Evolutionary conservation across 2,797 vertebrate species (phyloP).

Genomic region (Silurus aristotelis): DNA sequence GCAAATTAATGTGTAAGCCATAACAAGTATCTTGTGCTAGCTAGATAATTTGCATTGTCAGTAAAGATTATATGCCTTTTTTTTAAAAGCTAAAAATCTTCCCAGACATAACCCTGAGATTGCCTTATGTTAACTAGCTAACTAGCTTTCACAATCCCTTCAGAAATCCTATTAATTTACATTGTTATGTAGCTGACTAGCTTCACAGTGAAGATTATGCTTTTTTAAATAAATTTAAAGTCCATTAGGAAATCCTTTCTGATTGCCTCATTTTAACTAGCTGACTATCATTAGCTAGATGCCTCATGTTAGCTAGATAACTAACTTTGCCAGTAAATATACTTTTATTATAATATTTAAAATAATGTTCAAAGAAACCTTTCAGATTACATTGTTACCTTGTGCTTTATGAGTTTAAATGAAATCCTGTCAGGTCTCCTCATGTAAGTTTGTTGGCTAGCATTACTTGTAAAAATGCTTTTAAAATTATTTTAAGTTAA

Average conservation of each 20-base stretch:
- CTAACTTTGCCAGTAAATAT: neutral
- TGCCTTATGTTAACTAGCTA: neutral
- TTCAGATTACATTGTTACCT: too few relatives aligned
- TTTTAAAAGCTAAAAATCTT: neutral
- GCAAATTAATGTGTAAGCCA: neutral
- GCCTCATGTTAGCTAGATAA: neutral
- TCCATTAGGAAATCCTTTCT: neutral
- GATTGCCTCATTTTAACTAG: neutral
- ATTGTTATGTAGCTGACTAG: neutral
- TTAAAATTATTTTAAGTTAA: too few relatives aligned
- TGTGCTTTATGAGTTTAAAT: too few relatives aligned
- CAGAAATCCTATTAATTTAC: too few relatives aligned
- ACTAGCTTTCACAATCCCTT: neutral
- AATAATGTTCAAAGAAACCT: neutral
- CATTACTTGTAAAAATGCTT: too few relatives aligned
- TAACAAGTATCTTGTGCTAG: neutral
- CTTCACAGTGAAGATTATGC: neutral
- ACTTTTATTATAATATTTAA: neutral
- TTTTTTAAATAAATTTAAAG: neutral
- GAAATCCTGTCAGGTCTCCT: too few relatives aligned
- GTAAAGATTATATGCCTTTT: neutral
- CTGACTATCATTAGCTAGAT: neutral
- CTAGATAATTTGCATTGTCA: neutral
- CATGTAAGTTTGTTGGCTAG: too few relatives aligned
- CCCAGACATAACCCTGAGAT: neutral